These are phyloP conservation scores for Lordiphosa clarofinis DNA, from an alignment of 1,140 invertebrate species.

Conservation along the genomic window DNA sequence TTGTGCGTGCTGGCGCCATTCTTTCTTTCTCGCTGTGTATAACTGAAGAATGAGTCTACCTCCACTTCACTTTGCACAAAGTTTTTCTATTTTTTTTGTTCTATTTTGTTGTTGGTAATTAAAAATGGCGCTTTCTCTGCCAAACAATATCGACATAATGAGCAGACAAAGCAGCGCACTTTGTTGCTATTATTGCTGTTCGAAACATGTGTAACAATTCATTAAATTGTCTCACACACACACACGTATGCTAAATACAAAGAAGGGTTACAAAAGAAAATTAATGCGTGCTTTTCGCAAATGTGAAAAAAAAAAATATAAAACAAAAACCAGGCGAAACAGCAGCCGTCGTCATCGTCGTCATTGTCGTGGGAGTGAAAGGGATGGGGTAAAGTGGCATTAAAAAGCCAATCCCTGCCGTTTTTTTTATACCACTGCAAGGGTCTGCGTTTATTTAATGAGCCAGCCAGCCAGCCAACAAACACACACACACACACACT, in stretches of 20 bases:
- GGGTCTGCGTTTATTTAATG: slow-evolving; percentile 57
- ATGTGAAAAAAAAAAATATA: slow-evolving; percentile 39
- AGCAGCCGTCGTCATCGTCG: slow-evolving; percentile 1
- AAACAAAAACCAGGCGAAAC: slow-evolving; percentile 5
- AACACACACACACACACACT: slow-evolving; percentile 13
- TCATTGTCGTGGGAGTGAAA: not conserved
- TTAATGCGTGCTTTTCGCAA: slow-evolving; percentile 62
- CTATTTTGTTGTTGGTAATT: slow-evolving; percentile 37
- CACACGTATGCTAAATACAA: slow-evolving; percentile 45
- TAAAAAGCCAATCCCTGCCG: slow-evolving; percentile 59
- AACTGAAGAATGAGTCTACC: too few species aligned
- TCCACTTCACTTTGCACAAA: slow-evolving; percentile 1
- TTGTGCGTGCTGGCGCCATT: too few species aligned
- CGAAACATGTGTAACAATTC: slow-evolving; percentile 63
- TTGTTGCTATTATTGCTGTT: slow-evolving; percentile 59
- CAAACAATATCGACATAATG: slow-evolving; percentile 67
- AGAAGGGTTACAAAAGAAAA: slow-evolving; percentile 64
- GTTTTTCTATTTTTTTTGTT: slow-evolving; percentile 1
- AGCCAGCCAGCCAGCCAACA: slow-evolving; percentile 22
- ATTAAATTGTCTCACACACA: slow-evolving; percentile 48
- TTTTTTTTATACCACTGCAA: slow-evolving; percentile 39
- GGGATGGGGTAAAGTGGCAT: slow-evolving; percentile 23
- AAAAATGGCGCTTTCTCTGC: slow-evolving; percentile 40
- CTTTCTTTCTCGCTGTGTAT: too few species aligned
- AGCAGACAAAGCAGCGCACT: slow-evolving; percentile 59